Evolutionary conservation across 2,888 invertebrate species (phyloP), one percentile per base, ranked within the genome.

Genomic region (Tachina grossa): DNA sequence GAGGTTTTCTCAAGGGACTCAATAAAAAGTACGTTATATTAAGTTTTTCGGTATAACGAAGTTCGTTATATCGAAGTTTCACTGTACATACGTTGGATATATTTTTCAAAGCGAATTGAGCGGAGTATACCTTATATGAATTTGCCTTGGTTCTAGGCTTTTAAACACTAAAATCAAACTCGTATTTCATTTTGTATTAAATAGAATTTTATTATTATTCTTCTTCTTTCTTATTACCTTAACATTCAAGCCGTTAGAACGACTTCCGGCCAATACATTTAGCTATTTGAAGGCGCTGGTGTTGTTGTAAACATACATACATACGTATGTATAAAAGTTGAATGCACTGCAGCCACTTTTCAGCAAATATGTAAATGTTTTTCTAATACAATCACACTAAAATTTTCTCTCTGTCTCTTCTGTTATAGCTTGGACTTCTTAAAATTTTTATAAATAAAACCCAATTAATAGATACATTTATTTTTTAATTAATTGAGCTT

Each of bases 251-350:
- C 75, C 79, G 69, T 43, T 75, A 71, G 55, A 61, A 11, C 45
- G 47, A 76, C 79, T 84, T 84, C 84, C 84, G 84, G 79, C 69
- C 57, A 57, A 80, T 41, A 31, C 10, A 43, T 69, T 19, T 19
- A 66, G 11, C 6, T 41, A 47, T 16, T 6, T 39, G 19, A 41
- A 51, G 51, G 49, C 72, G 72, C 59, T 74, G 74, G 11, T 49
- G 39, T 72, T 72, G 55, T 39, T n/a, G 47, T 55, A 39, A 63
- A 51, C 55, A 53, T 31, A 31, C 31, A 31, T 31, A 31, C 4
- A 4, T 31, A 5, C n/a, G 4, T 31, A 31, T 31, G 6, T 5
- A 31, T 31, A 31, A 31, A 31, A 31, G 31, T 31, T 31, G 31
- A 31, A 31, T 31, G 31, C 6, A 31, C 31, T 31, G 31, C 31